Evolutionary conservation across 2,113 vertebrate genomes (phyloP), one percentile per base, ranked within the genome.

Genomic region (Elephas maximus): DNA sequence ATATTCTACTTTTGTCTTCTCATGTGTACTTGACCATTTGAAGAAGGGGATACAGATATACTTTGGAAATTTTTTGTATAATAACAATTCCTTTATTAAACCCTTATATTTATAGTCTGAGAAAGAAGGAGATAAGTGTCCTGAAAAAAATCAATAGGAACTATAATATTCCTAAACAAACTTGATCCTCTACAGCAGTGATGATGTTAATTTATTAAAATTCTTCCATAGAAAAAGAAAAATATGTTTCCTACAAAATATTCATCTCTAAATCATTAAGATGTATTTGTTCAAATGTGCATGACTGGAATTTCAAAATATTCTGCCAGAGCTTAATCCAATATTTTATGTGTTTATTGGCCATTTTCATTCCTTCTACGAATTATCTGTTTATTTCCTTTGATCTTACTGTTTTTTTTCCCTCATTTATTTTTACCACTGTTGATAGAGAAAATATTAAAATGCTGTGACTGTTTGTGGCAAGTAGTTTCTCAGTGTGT

Each of bases 91-190:
- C 48, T 48, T 48, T 48, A 48, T 48, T 48, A 48, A 48, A 48
- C 4, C 7, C 48, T 48, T 48, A 8, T 48, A 48, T 48, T 48
- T 48, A 48, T 48, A 48, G 48, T 48, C 48, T 48, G 48, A 48
- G 48, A 48, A 48, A 48, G 7, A 48, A 48, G 48, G 48, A 48
- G 48, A 10, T 33, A 97, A 89, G 45, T 87, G 53, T 48, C 86
- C 48, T 97, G 15, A 91, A 94, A 91, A 97, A 89, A 91, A 5
- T 62, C 48, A 37, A 94, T 9, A 78, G 3, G 5, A 85, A 74
- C 26, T 76, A 80, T 6, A 87, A 26, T 73, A 80, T 79, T 95
- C 8, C 91, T 48, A 93, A 91, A 69, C 30, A 63, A 65, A 44
- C 24, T 71, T 88, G 37, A 86, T 10, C n/a, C 5, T 76, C 60